Evolutionary conservation across 1,140 invertebrate genomes (phyloP), one percentile per base, ranked within the genome.

Genomic region (Nautilus pompilius): DNA sequence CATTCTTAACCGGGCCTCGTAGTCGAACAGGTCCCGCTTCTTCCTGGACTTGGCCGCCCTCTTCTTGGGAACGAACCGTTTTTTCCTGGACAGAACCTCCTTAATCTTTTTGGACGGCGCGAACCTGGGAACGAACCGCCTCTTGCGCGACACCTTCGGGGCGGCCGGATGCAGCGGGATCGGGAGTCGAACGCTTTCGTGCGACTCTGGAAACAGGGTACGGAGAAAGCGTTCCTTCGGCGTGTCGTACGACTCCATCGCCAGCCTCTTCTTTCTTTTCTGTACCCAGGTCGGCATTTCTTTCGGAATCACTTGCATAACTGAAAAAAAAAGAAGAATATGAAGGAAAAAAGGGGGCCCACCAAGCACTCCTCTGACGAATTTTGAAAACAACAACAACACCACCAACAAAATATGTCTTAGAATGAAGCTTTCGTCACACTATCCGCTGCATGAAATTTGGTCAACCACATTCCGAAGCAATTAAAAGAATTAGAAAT

Each of bases 21-120:
- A 55, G 45, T 78, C 74, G 65, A 70, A 70, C 2, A 75, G 69
- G 32, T 73, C 72, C 26, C 76, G 58, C 62, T 78, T 79, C 22
- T 67, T 55, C 5, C 74, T 20, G 26, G 32, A 70, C 56, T 30
- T 34, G 36, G 58, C 58, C 26, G 57, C 58, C 48, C 49, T 58
- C 2, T 59, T 20, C 10, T 62, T 62, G 17, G 67, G 54, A n/a
- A 59, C 58, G 24, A 58, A 56, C 2, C 60, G 57, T 45, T 68
- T 68, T 59, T 55, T 49, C 22, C n/a, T n/a, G n/a, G n/a, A n/a
- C n/a, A n/a, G n/a, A n/a, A n/a, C n/a, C n/a, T n/a, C n/a, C n/a
- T n/a, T n/a, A n/a, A n/a, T n/a, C n/a, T n/a, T n/a, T n/a, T n/a
- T n/a, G n/a, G n/a, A n/a, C n/a, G n/a, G n/a, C n/a, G n/a, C n/a